These are phyloP conservation scores for Falco rusticolus DNA, from an alignment of 2,797 vertebrate species.

Conservation along the genomic window DNA sequence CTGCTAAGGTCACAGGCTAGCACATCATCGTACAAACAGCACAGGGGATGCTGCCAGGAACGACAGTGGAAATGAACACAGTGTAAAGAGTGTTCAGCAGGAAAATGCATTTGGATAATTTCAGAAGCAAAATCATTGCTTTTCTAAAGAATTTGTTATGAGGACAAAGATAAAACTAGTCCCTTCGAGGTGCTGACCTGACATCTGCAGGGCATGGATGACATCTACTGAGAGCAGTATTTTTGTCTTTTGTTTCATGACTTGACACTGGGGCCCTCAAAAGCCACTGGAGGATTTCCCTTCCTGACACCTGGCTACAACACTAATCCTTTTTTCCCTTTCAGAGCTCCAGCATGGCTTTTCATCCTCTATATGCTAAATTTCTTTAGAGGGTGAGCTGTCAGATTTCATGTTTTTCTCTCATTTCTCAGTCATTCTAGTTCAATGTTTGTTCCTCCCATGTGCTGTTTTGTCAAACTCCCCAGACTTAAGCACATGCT, in stretches of 20 bases:
- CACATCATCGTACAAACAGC: background rate
- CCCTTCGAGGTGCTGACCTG: background rate
- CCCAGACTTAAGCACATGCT: background rate
- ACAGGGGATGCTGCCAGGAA: background rate
- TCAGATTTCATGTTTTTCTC: background rate
- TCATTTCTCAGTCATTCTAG: constrained; percentile 13
- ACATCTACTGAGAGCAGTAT: background rate
- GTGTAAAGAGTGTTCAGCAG: background rate
- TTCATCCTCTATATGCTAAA: background rate
- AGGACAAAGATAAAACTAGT: background rate
- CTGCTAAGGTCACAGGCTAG: background rate
- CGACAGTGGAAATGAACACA: background rate
- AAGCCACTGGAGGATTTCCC: background rate
- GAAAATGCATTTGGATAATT: background rate
- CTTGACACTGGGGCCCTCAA: background rate
- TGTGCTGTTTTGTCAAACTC: background rate
- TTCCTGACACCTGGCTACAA: background rate
- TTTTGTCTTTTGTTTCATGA: background rate
- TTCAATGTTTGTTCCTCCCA: background rate
- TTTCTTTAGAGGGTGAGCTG: background rate
- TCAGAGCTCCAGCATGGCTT: background rate
- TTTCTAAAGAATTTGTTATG: background rate
- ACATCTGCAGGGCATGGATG: background rate
- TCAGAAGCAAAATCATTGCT: background rate
- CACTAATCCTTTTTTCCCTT: background rate